Evolutionary conservation across 1,140 invertebrate species (phyloP).

Genomic region (Lordiphosa mommai): DNA sequence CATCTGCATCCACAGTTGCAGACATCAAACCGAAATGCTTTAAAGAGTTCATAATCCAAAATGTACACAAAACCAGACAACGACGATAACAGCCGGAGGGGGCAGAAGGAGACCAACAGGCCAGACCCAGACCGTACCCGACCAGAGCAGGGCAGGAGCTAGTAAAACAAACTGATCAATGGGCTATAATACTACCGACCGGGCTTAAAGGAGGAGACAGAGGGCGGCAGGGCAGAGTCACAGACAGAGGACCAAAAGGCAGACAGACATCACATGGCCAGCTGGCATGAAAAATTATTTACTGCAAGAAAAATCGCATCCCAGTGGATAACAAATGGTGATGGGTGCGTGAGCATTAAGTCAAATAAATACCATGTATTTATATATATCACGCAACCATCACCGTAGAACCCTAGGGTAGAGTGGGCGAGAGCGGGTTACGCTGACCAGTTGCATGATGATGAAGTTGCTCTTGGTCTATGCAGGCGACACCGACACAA

Average conservation of each 20-base stretch:
- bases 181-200: constrained; percentile 49
- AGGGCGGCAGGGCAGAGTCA: constrained; percentile 1
- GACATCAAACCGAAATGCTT: constrained; percentile 16
- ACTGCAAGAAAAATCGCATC: constrained; percentile 70
- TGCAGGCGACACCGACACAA: constrained; percentile 78
- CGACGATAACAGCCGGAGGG: not conserved
- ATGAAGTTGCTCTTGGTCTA: constrained; percentile 36
- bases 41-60: constrained; percentile 68
- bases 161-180: constrained; percentile 71
- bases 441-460: constrained; percentile 57
- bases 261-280: constrained; percentile 60
- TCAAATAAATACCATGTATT: not conserved
- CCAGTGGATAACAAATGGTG: constrained; percentile 8
- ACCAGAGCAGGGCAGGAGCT: constrained; percentile 18
- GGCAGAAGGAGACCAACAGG: not conserved
- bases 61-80: constrained; percentile 50
- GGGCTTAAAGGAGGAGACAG: constrained; percentile 7
- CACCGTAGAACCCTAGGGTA: constrained; percentile 23
- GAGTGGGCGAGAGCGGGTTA: constrained; percentile 27
- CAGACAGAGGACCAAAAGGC: not conserved
- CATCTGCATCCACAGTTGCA: constrained; percentile 12
- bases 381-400: not conserved
- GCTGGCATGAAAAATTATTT: constrained; percentile 77
- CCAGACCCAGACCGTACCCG: not conserved
- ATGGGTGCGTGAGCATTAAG: not conserved